Base-by-base conservation (phyloP, 2,113 vertebrate genomes). In the Clarias gariepinus region DNA sequence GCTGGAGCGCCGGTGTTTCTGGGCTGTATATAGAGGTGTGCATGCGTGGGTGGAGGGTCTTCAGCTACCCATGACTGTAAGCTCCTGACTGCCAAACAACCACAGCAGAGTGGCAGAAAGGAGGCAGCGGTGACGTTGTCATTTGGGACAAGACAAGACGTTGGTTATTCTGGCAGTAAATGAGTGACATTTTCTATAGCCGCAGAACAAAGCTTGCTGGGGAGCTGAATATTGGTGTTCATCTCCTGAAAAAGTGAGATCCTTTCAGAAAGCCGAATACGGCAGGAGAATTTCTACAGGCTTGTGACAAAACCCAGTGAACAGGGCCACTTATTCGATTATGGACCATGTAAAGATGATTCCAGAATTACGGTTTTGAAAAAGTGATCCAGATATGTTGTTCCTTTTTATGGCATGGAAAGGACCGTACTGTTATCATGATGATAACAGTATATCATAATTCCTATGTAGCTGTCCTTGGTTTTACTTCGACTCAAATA, bases 1-100 rank as follows among this genome's bases (percentile, higher is more conserved):
- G 93, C 93, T 92, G 93, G 92, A 94, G 93, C 92, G 93, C 92
- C 92, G 91, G 91, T 87, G 91, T 93, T 94, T 90, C 93, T 88
- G 93, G 93, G 93, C 94, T 91, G 92, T 93, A 92, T 88, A 86
- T 90, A 92, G 92, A 84, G 93, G 90, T 91, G 93, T 91, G 91
- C 41, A 74, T 63, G 85, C 28, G 74, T 30, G 92, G 92, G 93
- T 93, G 90, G 91, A 92, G 93, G 93, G 93, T 92, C 92, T 89
- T 91, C 92, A 11, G 92, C 90, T 89, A 69, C 85, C 57, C 91
- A 92, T 90, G 88, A 91, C 89, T 82, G 61, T 91, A 91, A 92
- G 92, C 55, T 69, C 52, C 11, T 64, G 21, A 53, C 77, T 86
- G 77, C 85, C 78, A 81, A 81, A 86, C 85, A 81, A 81, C 53